Evolutionary conservation across 2,113 vertebrate genomes (phyloP).

Genomic region (Tragelaphus strepsiceros): DNA sequence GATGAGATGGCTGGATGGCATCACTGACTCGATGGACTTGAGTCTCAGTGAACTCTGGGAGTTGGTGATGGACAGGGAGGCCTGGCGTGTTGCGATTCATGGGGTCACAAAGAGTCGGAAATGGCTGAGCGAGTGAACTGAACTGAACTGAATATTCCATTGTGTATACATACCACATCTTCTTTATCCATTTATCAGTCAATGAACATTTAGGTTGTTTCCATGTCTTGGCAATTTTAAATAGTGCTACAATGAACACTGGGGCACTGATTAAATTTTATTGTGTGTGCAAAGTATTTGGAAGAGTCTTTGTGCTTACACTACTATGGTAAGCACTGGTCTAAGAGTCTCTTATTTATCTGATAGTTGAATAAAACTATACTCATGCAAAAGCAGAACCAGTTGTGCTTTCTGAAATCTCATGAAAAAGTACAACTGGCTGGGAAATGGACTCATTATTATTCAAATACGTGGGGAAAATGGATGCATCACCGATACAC

Average conservation of each 20-base stretch:
- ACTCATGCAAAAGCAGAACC: neutral
- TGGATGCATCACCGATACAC: neutral
- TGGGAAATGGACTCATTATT: neutral
- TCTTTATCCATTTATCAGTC: neutral
- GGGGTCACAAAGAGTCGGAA: too few species aligned
- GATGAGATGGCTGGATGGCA: too few species aligned
- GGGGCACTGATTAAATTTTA: neutral
- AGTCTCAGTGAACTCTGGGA: too few species aligned
- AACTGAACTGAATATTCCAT: neutral
- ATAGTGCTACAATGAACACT: neutral
- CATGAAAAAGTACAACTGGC: neutral
- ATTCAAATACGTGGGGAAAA: neutral
- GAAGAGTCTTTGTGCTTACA: neutral
- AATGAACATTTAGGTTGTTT: neutral
- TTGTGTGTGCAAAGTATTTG: neutral
- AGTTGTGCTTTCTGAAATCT: neutral
- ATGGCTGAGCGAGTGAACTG: too few species aligned
- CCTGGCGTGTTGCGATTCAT: too few species aligned
- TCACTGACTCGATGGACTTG: too few species aligned
- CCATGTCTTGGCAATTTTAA: neutral
- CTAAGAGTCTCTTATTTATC: neutral
- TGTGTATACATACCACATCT: neutral
- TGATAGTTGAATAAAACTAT: neutral
- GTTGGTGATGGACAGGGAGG: too few species aligned
- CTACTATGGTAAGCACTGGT: neutral